A percentile compares a stretch with the other conserved stretches of the same genome.
Evolutionary conservation across 1,140 invertebrate genomes (phyloP).

Genomic region (Drosophila sturtevanti): DNA sequence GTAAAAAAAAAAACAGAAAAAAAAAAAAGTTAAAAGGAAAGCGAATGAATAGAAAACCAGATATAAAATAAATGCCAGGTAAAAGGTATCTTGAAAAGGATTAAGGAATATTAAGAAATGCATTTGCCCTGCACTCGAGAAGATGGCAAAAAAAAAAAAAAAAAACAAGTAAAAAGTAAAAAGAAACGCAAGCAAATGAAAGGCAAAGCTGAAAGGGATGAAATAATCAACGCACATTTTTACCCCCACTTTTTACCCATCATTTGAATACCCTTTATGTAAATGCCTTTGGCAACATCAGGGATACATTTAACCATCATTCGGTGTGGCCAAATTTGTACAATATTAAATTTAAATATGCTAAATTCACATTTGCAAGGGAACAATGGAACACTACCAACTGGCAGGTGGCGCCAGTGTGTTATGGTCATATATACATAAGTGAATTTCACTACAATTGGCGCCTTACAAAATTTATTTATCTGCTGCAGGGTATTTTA

Average conservation of each 20-base stretch:
- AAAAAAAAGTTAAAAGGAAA: neutral
- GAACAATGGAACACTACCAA: no score
- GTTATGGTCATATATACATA: no score
- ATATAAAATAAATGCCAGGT: conserved; percentile 6
- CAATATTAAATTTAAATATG: no score
- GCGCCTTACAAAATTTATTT: no score
- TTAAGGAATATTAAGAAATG: conserved; percentile 64
- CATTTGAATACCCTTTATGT: neutral
- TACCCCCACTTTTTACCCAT: neutral
- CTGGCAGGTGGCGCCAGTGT: no score
- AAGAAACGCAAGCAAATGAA: conserved; percentile 46
- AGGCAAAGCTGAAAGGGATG: conserved; percentile 43
- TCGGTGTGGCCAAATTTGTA: no score
- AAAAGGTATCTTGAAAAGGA: conserved; percentile 30
- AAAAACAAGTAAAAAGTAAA: neutral
- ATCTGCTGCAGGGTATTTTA: neutral
- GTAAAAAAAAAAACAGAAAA: neutral
- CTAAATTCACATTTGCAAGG: no score
- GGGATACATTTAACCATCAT: no score
- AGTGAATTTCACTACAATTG: no score
- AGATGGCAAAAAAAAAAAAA: neutral
- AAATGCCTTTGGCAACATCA: no score
- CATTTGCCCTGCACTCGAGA: conserved; percentile 30
- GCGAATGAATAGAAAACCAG: conserved; percentile 40
- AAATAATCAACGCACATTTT: conserved; percentile 57